phyloP scores from a whole-genome alignment of 2,888 invertebrate genomes.

The Bugula neritina region DNA sequence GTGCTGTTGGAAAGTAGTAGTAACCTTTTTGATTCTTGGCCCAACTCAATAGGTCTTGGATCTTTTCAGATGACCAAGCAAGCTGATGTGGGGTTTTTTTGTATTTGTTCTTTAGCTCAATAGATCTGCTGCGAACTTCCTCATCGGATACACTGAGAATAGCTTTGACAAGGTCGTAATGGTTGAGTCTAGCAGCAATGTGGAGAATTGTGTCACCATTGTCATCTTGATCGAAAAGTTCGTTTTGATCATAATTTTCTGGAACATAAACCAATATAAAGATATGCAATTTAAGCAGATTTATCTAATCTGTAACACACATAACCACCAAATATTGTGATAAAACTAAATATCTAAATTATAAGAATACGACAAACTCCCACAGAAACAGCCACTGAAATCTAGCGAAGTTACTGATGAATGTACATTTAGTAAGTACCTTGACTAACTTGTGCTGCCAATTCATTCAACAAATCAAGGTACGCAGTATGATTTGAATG shows the following conservation, averaged over 20 bases:
- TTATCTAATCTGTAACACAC: too few relatives aligned
- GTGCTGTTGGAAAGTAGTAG: background rate
- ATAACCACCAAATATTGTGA: too few relatives aligned
- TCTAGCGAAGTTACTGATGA: too few relatives aligned
- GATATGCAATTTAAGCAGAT: too few relatives aligned
- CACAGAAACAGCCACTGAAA: too few relatives aligned
- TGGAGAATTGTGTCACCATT: background rate
- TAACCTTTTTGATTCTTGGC: background rate
- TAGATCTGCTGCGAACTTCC: background rate
- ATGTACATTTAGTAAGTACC: too few relatives aligned
- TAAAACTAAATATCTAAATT: too few relatives aligned
- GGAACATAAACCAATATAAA: too few relatives aligned
- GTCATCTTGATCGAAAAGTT: background rate
- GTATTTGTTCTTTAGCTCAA: background rate
- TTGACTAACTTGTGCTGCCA: background rate
- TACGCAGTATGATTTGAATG: background rate
- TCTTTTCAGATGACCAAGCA: background rate
- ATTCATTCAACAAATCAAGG: background rate
- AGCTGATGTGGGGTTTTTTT: background rate
- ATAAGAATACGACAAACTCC: too few relatives aligned
- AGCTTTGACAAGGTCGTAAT: background rate
- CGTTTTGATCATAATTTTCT: background rate
- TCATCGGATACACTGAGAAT: background rate
- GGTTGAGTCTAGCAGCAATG: background rate
- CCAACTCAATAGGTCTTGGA: background rate